A percentile compares a stretch with the other conserved stretches of the same genome.
These are phyloP conservation scores for Sarcophaga subvicina DNA, from an alignment of 2,888 invertebrate genomes.

Conservation along the genomic window DNA sequence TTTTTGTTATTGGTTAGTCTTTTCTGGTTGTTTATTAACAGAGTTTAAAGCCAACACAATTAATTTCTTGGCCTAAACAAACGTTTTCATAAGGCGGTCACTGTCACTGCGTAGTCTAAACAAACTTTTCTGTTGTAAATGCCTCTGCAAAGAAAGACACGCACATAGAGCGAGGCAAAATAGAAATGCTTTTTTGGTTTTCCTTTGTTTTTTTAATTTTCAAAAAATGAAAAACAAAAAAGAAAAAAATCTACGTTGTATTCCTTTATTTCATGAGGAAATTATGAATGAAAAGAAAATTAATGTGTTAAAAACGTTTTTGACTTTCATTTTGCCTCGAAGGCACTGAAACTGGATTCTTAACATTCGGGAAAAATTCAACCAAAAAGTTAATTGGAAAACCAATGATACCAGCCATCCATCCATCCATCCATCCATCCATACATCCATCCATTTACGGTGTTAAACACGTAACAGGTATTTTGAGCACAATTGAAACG, in stretches of 20 bases:
- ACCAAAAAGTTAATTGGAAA: conserved; percentile 11
- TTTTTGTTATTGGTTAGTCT: neutral
- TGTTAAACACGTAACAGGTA: conserved; percentile 29
- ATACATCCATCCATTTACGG: neutral
- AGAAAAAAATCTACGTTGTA: too few species aligned
- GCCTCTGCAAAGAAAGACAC: neutral
- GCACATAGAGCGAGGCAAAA: neutral
- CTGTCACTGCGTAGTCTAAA: conserved; percentile 28
- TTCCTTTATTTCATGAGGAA: conserved; percentile 42
- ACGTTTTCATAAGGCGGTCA: conserved; percentile 21
- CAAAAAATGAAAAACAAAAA: neutral
- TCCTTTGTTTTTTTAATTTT: neutral
- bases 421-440: too few species aligned
- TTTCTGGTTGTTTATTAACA: conserved; percentile 38
- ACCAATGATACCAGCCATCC: neutral
- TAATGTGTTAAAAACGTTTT: conserved; percentile 58
- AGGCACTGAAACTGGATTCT: neutral
- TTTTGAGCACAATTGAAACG: neutral
- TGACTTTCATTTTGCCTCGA: neutral
- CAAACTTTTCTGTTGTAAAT: neutral
- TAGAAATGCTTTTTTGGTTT: neutral
- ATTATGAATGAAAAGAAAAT: conserved; percentile 55
- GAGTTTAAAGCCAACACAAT: conserved; percentile 30
- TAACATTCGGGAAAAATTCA: neutral
- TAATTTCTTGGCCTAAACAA: conserved; percentile 36